Evolutionary conservation across 2,113 vertebrate genomes (phyloP), one percentile per base, ranked within the genome.

Genomic region (Arvicanthis niloticus): DNA sequence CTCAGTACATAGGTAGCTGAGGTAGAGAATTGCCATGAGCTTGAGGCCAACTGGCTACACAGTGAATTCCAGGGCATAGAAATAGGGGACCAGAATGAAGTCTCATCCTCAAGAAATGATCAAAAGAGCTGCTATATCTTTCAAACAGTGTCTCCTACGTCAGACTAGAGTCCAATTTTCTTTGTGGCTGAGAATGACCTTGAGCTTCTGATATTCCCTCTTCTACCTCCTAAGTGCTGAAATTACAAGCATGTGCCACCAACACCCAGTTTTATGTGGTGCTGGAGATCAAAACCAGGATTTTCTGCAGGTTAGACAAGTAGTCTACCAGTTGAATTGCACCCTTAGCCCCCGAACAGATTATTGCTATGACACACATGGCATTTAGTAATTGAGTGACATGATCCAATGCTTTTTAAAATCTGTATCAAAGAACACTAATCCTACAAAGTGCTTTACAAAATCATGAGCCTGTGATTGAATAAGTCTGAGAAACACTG

Each of bases 321-420:
- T 12, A 51, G 42, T 51, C 17, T 87, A 68, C 45, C 45, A 37
- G 3, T 21, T 24, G 45, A 15, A 12, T 34, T 68, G 31, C 31
- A 31, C 24, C 84, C 9, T 68, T 31, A 68, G 42, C 16, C 60
- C 21, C 62, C 70, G 37, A 89, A 73, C 19, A 89, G 60, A 12
- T 73, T 92, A 85, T 37, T 93, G 17, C 19, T 86, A 37, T 70
- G 65, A 88, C 6, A 88, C 8, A 91, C 91, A 87, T 75, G 92
- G 56, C 31, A 89, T 89, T 31, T 89, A 11, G 75, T 68, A 93
- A 92, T 22, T 84, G n/a, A 94, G 86, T 65, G 42, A 53, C 53
- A 90, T 78, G 84, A 89, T 90, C 22, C 3, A 96, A 94, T 42
- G 80, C 31, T 92, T 96, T 34, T 37, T 87, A 91, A 93, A 88